Evolutionary conservation across 1,140 invertebrate genomes (phyloP).

Genomic region (Neodiprion virginianus): DNA sequence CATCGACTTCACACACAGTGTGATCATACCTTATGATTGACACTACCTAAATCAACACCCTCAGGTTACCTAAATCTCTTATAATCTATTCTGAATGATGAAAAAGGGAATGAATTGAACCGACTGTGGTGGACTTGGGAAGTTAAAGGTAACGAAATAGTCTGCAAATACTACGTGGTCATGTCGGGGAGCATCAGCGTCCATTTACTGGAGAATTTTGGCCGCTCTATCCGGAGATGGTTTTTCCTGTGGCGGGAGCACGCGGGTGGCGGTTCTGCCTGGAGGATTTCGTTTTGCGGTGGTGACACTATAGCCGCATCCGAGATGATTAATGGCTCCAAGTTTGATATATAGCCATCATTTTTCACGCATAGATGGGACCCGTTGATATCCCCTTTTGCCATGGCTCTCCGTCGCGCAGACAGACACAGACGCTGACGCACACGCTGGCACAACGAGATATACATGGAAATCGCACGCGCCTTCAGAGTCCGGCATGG

Average conservation of each 20-base stretch:
- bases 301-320: conserved; percentile 31
- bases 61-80: too few species aligned
- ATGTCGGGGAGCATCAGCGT: background rate
- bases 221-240: conserved; percentile 28
- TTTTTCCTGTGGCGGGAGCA: conserved; percentile 32
- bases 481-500: too few species aligned
- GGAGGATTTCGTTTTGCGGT: conserved; percentile 41
- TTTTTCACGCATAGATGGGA: conserved; percentile 54
- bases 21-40: too few species aligned
- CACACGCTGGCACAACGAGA: background rate
- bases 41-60: too few species aligned
- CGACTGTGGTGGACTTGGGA: too few species aligned
- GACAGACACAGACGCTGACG: background rate
- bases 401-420: conserved; percentile 2
- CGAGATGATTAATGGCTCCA: conserved; percentile 46
- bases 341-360: conserved; percentile 47
- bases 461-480: too few species aligned
- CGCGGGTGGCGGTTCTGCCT: conserved; percentile 33
- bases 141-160: background rate
- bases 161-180: background rate
- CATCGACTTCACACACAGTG: background rate
- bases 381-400: conserved; percentile 39
- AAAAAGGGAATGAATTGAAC: too few species aligned
- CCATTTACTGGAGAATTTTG: background rate
- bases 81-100: too few species aligned